Conservation (phyloP, 2,113 vertebrate genomes). For the Sprattus sprattus region DNA sequence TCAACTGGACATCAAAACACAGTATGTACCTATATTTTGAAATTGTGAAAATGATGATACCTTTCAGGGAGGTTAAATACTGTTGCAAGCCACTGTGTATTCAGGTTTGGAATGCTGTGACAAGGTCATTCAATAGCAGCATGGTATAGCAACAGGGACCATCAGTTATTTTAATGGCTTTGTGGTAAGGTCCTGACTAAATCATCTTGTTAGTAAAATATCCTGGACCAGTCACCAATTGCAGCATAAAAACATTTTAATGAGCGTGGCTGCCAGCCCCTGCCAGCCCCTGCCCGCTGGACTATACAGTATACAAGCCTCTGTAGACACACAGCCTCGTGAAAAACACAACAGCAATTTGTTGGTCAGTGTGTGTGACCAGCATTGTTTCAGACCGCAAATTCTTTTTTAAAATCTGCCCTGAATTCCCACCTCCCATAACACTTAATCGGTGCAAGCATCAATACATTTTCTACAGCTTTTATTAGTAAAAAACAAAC, state of each 20-base stretch:
- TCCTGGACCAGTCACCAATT: slow-evolving; percentile 45
- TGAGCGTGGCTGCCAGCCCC: slow-evolving; percentile 30
- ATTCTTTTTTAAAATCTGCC: background rate
- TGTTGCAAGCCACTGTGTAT: background rate
- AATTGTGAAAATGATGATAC: too few relatives aligned
- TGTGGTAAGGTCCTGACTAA: background rate
- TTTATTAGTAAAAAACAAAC: background rate
- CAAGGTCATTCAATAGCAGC: background rate
- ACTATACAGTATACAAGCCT: slow-evolving; percentile 46
- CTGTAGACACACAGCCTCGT: slow-evolving; percentile 40
- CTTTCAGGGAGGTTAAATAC: too few relatives aligned
- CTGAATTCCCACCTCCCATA: background rate
- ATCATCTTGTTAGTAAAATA: slow-evolving; percentile 32
- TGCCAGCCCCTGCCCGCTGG: slow-evolving; percentile 13
- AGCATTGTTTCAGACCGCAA: background rate
- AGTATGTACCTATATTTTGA: too few relatives aligned
- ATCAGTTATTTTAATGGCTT: background rate
- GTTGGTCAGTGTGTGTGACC: background rate
- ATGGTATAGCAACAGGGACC: background rate
- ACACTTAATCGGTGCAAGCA: background rate
- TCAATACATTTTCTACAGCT: background rate
- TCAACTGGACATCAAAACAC: too few relatives aligned
- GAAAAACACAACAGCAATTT: slow-evolving; percentile 1
- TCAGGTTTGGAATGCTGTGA: background rate
- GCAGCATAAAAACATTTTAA: slow-evolving; percentile 45